phyloP scores from a whole-genome alignment of 1,140 invertebrate species.

The Acromyrmex heyeri region DNA sequence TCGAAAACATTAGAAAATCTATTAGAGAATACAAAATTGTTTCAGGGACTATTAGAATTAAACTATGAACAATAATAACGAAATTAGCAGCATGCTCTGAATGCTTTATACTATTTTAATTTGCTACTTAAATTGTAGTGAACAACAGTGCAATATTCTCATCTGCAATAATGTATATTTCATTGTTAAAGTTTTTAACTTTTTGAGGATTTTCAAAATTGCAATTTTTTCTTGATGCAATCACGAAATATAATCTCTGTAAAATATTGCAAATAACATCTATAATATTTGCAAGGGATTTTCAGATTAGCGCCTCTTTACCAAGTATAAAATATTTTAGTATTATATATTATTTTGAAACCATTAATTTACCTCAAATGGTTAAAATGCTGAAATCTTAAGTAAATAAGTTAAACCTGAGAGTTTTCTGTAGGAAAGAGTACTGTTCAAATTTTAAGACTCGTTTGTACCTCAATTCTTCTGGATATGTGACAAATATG shows the following conservation, averaged over 20 bases:
- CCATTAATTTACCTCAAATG: slow-evolving; percentile 64
- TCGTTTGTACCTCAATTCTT: slow-evolving; percentile 19
- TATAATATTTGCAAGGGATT: slow-evolving; percentile 15
- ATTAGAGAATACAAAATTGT: slow-evolving; percentile 28
- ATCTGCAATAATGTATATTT: slow-evolving; percentile 73
- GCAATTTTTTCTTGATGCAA: slow-evolving; percentile 34
- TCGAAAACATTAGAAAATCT: slow-evolving; percentile 6
- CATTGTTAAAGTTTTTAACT: slow-evolving; percentile 70
- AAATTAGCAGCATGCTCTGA: slow-evolving; percentile 79
- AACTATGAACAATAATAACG: slow-evolving; percentile 50
- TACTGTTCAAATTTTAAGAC: slow-evolving; percentile 59
- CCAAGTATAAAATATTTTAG: slow-evolving; percentile 26
- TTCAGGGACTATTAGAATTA: slow-evolving; percentile 38
- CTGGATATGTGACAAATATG: not conserved
- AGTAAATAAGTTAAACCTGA: slow-evolving; percentile 77
- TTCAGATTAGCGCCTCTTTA: not conserved
- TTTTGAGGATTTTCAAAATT: slow-evolving; percentile 64
- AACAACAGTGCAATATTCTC: slow-evolving; percentile 68
- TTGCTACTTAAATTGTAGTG: slow-evolving; percentile 77
- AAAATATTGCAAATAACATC: slow-evolving; percentile 30
- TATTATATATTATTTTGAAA: slow-evolving; percentile 39
- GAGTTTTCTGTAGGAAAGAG: slow-evolving; percentile 76
- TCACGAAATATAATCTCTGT: not conserved
- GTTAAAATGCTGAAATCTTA: slow-evolving; percentile 69
- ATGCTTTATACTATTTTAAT: slow-evolving; percentile 78